Conservation (phyloP, 1,140 invertebrate genomes). For the Bombus superbus region DNA sequence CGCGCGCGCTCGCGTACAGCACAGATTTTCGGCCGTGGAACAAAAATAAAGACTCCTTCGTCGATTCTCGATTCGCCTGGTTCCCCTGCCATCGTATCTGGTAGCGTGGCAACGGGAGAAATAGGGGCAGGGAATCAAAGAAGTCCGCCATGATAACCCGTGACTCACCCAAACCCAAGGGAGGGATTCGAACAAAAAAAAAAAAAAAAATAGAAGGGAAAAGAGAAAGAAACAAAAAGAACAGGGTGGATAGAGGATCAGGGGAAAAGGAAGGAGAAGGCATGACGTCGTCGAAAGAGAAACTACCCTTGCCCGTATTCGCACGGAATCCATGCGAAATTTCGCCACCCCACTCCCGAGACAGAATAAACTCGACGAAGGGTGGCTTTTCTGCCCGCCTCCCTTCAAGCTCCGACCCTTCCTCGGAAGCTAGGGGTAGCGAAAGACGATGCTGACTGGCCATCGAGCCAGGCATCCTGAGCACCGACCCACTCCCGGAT, state of each 20-base stretch:
- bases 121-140: constrained; percentile 27
- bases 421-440: constrained; percentile 2
- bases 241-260: background rate
- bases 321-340: constrained; percentile 45
- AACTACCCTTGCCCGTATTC: constrained; percentile 27
- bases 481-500: constrained; percentile 35
- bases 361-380: constrained; percentile 18
- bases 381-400: constrained; percentile 53
- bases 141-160: constrained; percentile 43
- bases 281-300: constrained; percentile 26
- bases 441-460: constrained; percentile 65
- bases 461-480: constrained; percentile 41
- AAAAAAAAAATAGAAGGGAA: background rate
- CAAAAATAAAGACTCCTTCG: constrained; percentile 37
- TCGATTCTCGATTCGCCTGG: constrained; percentile 23
- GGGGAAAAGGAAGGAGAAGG: constrained; percentile 19
- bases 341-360: constrained; percentile 29
- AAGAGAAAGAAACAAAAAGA: no score
- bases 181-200: constrained; percentile 4
- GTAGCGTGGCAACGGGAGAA: constrained; percentile 37
- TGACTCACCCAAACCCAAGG: constrained; percentile 45
- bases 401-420: constrained; percentile 56
- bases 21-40: constrained; percentile 11
- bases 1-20: background rate
- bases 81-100: constrained; percentile 15